Percentiles rank a stretch among this genome's conserved stretches.
These are phyloP conservation scores for Cenopis cana DNA, from an alignment of 2,888 invertebrate species.

Conservation along the genomic window DNA sequence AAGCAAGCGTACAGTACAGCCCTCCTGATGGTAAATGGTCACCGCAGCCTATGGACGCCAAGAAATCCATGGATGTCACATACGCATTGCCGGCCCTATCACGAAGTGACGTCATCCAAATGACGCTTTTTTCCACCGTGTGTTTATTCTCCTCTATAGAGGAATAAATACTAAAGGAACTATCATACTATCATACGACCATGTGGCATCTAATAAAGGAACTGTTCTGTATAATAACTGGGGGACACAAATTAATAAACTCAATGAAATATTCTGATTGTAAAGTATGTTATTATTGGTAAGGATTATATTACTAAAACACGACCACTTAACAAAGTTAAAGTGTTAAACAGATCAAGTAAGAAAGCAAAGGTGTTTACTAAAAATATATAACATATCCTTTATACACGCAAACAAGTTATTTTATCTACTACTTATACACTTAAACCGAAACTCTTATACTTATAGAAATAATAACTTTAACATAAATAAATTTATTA, in stretches of 20 bases:
- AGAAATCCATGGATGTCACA: too few relatives aligned
- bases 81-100: too few relatives aligned
- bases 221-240: too few relatives aligned
- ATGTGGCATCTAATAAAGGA: not conserved
- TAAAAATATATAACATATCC: not conserved
- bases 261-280: not conserved
- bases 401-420: not conserved
- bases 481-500: not conserved
- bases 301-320: not conserved
- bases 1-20: too few relatives aligned
- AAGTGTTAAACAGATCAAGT: not conserved
- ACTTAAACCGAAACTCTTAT: not conserved
- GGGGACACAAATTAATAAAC: not conserved
- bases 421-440: not conserved
- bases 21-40: too few relatives aligned
- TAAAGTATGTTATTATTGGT: not conserved
- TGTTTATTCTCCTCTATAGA: too few relatives aligned
- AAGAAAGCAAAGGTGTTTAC: not conserved
- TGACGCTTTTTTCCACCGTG: too few relatives aligned
- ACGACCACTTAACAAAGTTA: not conserved
- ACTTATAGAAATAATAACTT: not conserved
- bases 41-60: too few relatives aligned
- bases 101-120: too few relatives aligned
- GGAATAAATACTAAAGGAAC: too few relatives aligned
- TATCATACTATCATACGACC: not conserved